These are phyloP conservation scores for Thyatira batis DNA, from an alignment of 2,888 invertebrate species.

Conservation along the genomic window DNA sequence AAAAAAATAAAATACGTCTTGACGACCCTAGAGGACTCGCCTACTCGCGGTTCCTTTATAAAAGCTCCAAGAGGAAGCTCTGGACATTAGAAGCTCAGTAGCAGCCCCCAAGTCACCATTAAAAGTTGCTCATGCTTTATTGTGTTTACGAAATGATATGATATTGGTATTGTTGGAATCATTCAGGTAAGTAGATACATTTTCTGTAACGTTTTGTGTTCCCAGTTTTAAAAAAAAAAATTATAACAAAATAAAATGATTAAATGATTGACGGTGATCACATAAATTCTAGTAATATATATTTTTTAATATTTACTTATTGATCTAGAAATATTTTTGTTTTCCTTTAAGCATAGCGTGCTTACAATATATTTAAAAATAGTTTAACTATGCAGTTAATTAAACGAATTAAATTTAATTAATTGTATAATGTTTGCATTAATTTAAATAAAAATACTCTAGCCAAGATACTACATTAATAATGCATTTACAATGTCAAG, in stretches of 20 bases:
- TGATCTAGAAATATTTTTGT: too few species aligned
- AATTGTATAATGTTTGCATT: too few species aligned
- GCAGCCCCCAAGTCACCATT: slow-evolving; percentile 19
- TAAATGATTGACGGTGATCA: too few species aligned
- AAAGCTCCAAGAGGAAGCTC: slow-evolving; percentile 38
- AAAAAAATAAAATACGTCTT: slow-evolving; percentile 53
- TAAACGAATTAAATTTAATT: too few species aligned
- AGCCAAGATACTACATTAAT: too few species aligned
- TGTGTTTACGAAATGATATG: slow-evolving; percentile 26
- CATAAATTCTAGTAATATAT: too few species aligned
- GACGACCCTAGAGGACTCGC: slow-evolving; percentile 64
- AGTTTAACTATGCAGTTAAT: too few species aligned
- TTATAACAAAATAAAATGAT: not conserved
- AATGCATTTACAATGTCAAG: not conserved
- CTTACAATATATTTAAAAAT: too few species aligned
- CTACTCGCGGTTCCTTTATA: slow-evolving; percentile 58
- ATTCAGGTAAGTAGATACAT: slow-evolving; percentile 21
- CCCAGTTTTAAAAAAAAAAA: not conserved
- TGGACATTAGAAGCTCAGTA: slow-evolving; percentile 37
- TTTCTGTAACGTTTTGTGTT: not conserved
- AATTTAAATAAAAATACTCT: too few species aligned
- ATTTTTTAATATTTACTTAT: too few species aligned
- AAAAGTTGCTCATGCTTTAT: slow-evolving; percentile 4
- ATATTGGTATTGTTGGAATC: slow-evolving; percentile 19
- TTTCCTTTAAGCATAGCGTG: too few species aligned